Base-by-base conservation (phyloP, 2,888 invertebrate genomes). In the Eupithecia centaureata region DNA sequence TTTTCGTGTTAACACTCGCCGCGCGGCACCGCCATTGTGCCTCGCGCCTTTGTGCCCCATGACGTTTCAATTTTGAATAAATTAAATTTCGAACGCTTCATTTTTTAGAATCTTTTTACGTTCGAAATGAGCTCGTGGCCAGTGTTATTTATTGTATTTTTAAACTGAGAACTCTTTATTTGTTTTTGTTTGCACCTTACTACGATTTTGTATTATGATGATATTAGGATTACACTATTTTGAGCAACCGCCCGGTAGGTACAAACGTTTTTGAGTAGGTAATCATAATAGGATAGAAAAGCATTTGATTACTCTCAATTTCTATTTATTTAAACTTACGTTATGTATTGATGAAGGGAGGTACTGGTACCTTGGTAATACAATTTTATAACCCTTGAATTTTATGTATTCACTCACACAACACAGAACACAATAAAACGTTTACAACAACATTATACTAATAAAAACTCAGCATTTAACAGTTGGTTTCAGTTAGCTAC, bases 61-160 rank as follows among this genome's bases (percentile, higher is more conserved):
- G 92, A 93, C 92, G 92, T 93, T 92, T 92, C 92, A 93, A 93
- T 93, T 92, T 92, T 91, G 92, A 92, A 92, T 92, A 93, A 93
- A 92, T 93, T 93, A 93, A 92, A 93, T 93, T 92, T 93, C 91
- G 89, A 92, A 92, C 92, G 92, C 91, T 91, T 90, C 88, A 86
- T 90, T 92, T 92, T 92, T 90, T 82, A 82, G 67, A 83, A 78
- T 81, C 84, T 88, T 89, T 84, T 87, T 84, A 83, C 83, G 83
- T 86, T 83, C 81, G 86, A 84, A 90, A 90, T 87, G 89, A 89
- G 85, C 87, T 87, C 82, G 87, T 86, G 84, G 88, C 85, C 87
- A 86, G 88, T 88, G 82, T 86, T 88, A 87, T 90, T 91, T 91
- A 91, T 90, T 88, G 86, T 84, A 86, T 85, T 84, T 88, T 85